These are phyloP conservation scores for Zelleria hepariella DNA, from an alignment of 2,888 invertebrate genomes.

Conservation along the genomic window DNA sequence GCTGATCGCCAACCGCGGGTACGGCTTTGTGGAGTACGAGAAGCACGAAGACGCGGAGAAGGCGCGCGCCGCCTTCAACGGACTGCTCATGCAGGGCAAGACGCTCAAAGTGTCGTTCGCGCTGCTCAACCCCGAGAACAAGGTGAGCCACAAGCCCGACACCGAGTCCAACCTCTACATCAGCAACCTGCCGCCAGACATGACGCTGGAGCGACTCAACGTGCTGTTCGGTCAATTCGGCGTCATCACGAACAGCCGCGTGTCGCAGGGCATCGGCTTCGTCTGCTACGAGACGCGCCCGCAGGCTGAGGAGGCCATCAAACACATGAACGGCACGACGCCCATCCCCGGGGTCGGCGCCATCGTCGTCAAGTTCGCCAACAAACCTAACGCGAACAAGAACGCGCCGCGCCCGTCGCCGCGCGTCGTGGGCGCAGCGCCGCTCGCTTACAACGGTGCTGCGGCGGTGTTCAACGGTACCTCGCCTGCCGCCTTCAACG, in stretches of 20 bases:
- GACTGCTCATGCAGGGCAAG: constrained; percentile 67
- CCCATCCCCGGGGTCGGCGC: constrained; percentile 58
- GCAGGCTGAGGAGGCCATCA: constrained; percentile 65
- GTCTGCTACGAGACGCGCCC: constrained; percentile 60
- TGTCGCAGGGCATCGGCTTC: constrained; percentile 67
- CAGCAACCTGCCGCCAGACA: constrained; percentile 67
- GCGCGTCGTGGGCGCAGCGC: constrained; percentile 36
- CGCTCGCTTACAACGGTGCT: constrained; percentile 54
- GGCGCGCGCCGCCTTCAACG: constrained; percentile 67
- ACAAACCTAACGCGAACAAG: constrained; percentile 61
- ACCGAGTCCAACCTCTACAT: constrained; percentile 67
- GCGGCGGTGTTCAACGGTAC: constrained; percentile 56
- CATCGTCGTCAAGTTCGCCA: constrained; percentile 64
- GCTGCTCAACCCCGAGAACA: constrained; percentile 66
- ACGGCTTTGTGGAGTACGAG: constrained; percentile 67
- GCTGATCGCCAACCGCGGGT: constrained; percentile 64
- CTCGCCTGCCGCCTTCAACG: constrained; percentile 37
- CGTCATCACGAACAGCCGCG: constrained; percentile 62
- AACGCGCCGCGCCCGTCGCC: constrained; percentile 51
- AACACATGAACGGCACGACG: constrained; percentile 56
- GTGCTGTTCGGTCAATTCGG: constrained; percentile 56
- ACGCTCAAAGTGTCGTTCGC: constrained; percentile 68
- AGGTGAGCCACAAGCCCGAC: constrained; percentile 65
- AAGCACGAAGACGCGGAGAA: constrained; percentile 70
- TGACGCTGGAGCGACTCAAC: constrained; percentile 65